Evolutionary conservation across 2,113 vertebrate genomes (phyloP).

Genomic region (Malaclemys terrapin): DNA sequence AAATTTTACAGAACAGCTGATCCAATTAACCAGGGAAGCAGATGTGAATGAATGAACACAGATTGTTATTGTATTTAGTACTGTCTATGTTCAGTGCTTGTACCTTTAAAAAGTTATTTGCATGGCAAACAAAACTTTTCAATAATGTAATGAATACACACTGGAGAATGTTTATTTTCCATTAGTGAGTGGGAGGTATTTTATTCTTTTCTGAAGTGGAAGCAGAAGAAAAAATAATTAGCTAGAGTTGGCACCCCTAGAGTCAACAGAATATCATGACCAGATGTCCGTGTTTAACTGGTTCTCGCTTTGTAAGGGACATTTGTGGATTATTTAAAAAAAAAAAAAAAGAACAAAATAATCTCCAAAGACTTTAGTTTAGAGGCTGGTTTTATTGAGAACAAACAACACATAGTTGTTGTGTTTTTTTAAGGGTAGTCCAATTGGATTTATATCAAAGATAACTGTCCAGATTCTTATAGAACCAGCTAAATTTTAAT

Average conservation of each 20-base stretch:
- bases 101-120: conserved; percentile 13
- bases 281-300: conserved; percentile 71
- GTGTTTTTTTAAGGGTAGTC: background rate
- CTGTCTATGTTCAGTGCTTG: background rate
- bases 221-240: conserved; percentile 68
- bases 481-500: conserved; percentile 2
- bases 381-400: conserved; percentile 30
- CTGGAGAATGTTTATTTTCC: conserved; percentile 43
- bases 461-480: conserved; percentile 34
- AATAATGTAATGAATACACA: background rate
- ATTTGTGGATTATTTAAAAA: conserved; percentile 32
- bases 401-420: background rate
- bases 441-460: conserved; percentile 47
- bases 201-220: conserved; percentile 57
- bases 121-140: conserved; percentile 17
- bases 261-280: conserved; percentile 47
- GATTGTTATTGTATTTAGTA: rapidly evolving
- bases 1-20: background rate
- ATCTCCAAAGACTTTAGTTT: conserved; percentile 2
- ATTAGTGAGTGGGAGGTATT: conserved; percentile 54
- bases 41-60: background rate
- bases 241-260: background rate
- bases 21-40: background rate
- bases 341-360: conserved; percentile 30
- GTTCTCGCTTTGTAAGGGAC: conserved; percentile 41